These are phyloP conservation scores for Aurelia sp. DNA, from an alignment of 30 jellyfish, hydroid and myxozoan genomes.

Conservation along the genomic window DNA sequence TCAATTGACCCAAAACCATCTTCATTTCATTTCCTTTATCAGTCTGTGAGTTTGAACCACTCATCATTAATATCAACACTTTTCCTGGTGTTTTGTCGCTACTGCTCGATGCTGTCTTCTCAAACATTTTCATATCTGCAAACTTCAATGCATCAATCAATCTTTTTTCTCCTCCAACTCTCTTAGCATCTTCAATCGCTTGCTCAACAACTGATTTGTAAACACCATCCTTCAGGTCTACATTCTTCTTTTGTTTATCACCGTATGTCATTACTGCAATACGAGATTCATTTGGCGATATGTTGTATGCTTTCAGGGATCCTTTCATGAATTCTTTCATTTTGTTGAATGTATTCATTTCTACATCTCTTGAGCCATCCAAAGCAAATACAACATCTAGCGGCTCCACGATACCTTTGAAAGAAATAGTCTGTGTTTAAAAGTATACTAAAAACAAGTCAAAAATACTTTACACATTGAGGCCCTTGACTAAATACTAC, in stretches of 20 bases:
- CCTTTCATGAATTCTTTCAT: slow-evolving; percentile 70
- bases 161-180: slow-evolving; percentile 61
- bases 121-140: slow-evolving; percentile 36
- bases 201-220: slow-evolving; percentile 34
- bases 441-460: too few species aligned
- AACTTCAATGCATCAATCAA: slow-evolving; percentile 14
- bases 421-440: too few species aligned
- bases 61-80: slow-evolving; percentile 44
- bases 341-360: too few species aligned
- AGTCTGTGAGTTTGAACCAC: slow-evolving; percentile 17
- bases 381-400: too few species aligned
- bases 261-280: slow-evolving; percentile 73
- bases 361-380: too few species aligned
- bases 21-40: slow-evolving; percentile 7
- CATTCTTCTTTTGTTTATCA: background rate
- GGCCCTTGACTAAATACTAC: too few species aligned
- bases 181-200: slow-evolving; percentile 9
- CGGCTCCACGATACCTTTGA: too few species aligned
- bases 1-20: slow-evolving; percentile 8
- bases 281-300: slow-evolving; percentile 59
- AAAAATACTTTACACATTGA: too few species aligned
- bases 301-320: slow-evolving; percentile 41
- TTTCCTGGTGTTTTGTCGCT: slow-evolving; percentile 2
- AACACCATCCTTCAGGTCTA: slow-evolving; percentile 35
- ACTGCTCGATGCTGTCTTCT: background rate